A percentile compares a stretch with the other conserved stretches of the same genome.
Conservation (phyloP, 2,113 vertebrate species). For the Pomatostomus ruficeps region DNA sequence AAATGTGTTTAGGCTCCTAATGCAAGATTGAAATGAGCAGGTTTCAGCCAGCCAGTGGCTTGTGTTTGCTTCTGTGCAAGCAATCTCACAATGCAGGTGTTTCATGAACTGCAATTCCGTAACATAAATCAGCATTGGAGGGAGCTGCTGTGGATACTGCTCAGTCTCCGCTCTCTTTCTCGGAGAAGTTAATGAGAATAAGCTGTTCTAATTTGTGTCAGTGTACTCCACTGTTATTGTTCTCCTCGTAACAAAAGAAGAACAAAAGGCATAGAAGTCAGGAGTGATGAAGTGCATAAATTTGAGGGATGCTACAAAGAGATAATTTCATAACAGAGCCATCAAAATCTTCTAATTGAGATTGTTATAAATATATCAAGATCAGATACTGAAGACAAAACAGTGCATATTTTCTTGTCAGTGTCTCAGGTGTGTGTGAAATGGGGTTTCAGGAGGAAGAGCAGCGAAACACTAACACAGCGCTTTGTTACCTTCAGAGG, state of each 20-base stretch:
- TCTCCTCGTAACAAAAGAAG: conserved; percentile 33
- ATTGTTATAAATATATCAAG: conserved; percentile 39
- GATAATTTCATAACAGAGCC: conserved; percentile 34
- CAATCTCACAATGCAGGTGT: neutral
- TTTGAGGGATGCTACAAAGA: conserved; percentile 27
- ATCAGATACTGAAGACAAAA: conserved; percentile 50
- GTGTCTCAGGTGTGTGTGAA: neutral
- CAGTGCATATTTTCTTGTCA: conserved; percentile 5
- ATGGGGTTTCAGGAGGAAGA: neutral
- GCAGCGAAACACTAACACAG: neutral
- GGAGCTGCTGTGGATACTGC: neutral
- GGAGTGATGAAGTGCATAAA: conserved; percentile 15
- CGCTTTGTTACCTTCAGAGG: neutral
- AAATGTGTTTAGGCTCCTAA: neutral
- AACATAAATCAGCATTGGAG: neutral
- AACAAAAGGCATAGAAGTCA: conserved; percentile 54
- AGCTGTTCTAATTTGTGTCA: conserved; percentile 62
- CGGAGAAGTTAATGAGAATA: conserved; percentile 57
- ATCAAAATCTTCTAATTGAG: conserved; percentile 50
- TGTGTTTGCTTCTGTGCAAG: neutral
- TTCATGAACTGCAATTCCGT: neutral
- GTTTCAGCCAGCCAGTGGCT: neutral
- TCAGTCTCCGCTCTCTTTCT: neutral
- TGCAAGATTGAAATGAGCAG: neutral
- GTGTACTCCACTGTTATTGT: conserved; percentile 39